Conservation (phyloP, 2,113 vertebrate species). For the Lonchura striata region DNA sequence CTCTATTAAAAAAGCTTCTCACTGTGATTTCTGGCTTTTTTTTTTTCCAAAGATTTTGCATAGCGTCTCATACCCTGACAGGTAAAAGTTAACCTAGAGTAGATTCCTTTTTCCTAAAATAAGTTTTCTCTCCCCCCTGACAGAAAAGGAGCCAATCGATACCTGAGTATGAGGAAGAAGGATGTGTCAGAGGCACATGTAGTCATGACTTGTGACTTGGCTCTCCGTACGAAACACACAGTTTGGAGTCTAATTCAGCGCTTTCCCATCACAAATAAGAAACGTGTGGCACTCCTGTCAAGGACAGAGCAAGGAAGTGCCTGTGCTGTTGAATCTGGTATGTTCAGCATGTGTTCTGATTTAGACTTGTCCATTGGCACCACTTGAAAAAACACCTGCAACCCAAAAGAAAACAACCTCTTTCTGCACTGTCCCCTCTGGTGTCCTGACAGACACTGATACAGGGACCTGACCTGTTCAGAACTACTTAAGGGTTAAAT, state of each 20-base stretch:
- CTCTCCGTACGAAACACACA: constrained; percentile 75
- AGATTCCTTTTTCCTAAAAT: neutral
- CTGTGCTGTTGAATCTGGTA: constrained; percentile 77
- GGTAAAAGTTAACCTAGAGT: neutral
- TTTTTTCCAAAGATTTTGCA: neutral
- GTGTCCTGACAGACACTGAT: rapidly evolving
- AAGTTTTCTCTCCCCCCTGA: constrained; percentile 28
- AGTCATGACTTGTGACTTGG: constrained; percentile 79
- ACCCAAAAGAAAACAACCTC: rapidly evolving
- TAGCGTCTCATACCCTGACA: neutral
- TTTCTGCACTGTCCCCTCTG: neutral
- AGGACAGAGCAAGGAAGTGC: constrained; percentile 73
- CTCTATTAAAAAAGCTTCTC: neutral
- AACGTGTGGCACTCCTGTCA: constrained; percentile 81
- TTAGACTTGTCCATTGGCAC: neutral
- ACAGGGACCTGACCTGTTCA: too few relatives aligned
- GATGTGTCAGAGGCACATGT: constrained; percentile 75
- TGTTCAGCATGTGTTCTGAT: constrained; percentile 55
- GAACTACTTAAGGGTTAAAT: too few relatives aligned
- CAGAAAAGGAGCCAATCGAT: constrained; percentile 86
- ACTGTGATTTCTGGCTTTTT: neutral
- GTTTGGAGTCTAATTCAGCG: constrained; percentile 81
- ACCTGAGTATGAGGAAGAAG: constrained; percentile 87
- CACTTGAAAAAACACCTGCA: neutral
- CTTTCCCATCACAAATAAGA: constrained; percentile 87